A percentile compares a stretch with the other conserved stretches of the same genome.
phyloP scores from a whole-genome alignment of 2,113 vertebrate genomes.

The Bettongia penicillata region DNA sequence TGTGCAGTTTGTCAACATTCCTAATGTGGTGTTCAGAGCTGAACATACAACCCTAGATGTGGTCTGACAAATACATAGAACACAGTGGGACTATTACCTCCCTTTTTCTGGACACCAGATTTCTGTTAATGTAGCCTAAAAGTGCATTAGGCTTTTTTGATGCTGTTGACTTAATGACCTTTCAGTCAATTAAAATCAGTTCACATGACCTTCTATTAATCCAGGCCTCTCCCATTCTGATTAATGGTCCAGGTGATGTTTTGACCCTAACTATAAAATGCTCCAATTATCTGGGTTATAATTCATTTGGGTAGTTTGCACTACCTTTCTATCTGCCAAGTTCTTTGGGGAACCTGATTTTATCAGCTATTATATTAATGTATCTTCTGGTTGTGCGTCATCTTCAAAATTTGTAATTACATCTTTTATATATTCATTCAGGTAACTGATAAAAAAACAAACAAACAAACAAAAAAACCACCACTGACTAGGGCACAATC shows the following conservation, averaged over 20 bases:
- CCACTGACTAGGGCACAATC: background rate
- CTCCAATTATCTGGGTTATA: background rate
- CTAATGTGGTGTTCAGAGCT: background rate
- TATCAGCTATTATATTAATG: background rate
- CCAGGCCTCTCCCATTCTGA: background rate
- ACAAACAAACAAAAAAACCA: too few relatives aligned
- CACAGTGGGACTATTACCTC: background rate
- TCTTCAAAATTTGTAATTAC: background rate
- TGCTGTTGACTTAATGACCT: background rate
- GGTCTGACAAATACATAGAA: background rate
- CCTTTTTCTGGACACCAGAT: background rate
- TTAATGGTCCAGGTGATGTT: background rate
- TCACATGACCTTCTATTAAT: background rate
- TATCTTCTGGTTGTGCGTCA: background rate
- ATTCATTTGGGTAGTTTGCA: background rate
- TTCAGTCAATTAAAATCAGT: background rate
- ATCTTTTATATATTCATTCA: background rate
- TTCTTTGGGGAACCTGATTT: background rate
- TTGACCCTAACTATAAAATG: background rate
- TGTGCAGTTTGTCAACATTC: background rate
- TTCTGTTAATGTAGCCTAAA: background rate
- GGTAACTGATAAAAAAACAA: background rate
- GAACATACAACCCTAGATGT: background rate
- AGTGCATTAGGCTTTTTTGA: constrained; percentile 3
- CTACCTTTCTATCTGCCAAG: background rate